These are phyloP conservation scores for Microctonus brassicae DNA, from an alignment of 2,888 invertebrate genomes.

Conservation along the genomic window DNA sequence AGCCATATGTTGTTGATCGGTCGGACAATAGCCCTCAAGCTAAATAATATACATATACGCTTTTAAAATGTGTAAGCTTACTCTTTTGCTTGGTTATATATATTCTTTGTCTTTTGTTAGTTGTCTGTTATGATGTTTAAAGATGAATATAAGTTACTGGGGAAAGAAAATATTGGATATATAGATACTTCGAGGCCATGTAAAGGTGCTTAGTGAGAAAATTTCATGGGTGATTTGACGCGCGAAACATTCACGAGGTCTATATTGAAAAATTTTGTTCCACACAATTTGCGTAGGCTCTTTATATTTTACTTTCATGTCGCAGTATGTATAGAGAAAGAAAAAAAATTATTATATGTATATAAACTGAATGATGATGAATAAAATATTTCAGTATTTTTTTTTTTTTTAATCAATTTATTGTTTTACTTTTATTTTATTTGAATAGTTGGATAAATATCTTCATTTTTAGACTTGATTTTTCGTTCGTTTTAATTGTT, in stretches of 20 bases:
- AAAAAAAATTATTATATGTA: too few species aligned
- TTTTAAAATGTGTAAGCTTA: slow-evolving; percentile 2
- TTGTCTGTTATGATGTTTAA: neutral
- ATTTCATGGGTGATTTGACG: slow-evolving; percentile 31
- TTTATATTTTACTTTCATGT: neutral
- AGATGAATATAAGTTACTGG: neutral
- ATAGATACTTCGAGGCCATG: neutral
- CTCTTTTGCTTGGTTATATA: neutral
- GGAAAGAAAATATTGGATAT: neutral
- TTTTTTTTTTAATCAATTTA: too few species aligned
- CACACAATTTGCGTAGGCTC: slow-evolving; percentile 1
- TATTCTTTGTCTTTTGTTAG: neutral
- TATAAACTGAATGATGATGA: neutral
- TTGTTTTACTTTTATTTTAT: too few species aligned
- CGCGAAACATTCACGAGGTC: slow-evolving; percentile 32
- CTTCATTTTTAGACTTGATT: too few species aligned
- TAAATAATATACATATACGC: slow-evolving; percentile 6
- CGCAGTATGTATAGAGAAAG: neutral
- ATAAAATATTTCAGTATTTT: too few species aligned
- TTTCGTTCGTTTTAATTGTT: too few species aligned
- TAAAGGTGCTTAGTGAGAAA: slow-evolving; percentile 13
- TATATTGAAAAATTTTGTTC: slow-evolving; percentile 31
- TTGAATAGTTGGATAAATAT: too few species aligned
- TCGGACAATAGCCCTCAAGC: slow-evolving; percentile 14
- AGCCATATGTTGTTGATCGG: neutral